Evolutionary conservation across 2,113 vertebrate genomes (phyloP), one percentile per base, ranked within the genome.

Genomic region (Lampris incognitus): DNA sequence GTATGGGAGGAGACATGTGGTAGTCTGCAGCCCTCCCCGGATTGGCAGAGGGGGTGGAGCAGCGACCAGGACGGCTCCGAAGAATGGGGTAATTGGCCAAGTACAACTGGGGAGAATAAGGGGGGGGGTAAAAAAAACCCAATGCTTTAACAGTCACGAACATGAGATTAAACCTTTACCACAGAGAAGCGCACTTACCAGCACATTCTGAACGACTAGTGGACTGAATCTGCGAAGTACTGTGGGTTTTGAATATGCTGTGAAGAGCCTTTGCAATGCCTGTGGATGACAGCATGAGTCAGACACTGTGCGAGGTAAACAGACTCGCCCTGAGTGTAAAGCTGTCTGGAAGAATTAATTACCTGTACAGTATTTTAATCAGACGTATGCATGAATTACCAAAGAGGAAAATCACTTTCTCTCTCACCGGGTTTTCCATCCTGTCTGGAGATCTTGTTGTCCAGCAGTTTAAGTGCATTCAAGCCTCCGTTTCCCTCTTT

Each of bases 151-250:
- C 24, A 24, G 24, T 24, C 24, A 24, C 24, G 24, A 24, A 24
- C 24, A 24, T 24, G 40, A 46, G 10, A 6, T 41, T 56, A 5
- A 11, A 61, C 9, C 3, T 4, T 60, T 41, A 3, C 11, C 38
- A 2, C 10, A n/a, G 8, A 13, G 59, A 13, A 60, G 24, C 11
- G 57, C 4, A 69, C 91, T 60, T 88, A 94, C 92, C 91, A 63
- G 83, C 87, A 85, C 88, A 90, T 86, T 87, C 87, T 88, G 92
- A 89, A 62, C 73, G 87, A 44, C 39, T 66, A 83, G 81, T 50
- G 39, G 91, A 76, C 54, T 91, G 91, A 67, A 92, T 92, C 76
- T 93, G 89, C 66, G 93, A 89, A 1, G 77, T 84, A 65, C 86
- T 87, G 6, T 69, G 70, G 59, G 71, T 88, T 78, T 89, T 93